These are phyloP conservation scores for Bombyx huttoni DNA, from an alignment of 2,888 invertebrate genomes.

Conservation along the genomic window DNA sequence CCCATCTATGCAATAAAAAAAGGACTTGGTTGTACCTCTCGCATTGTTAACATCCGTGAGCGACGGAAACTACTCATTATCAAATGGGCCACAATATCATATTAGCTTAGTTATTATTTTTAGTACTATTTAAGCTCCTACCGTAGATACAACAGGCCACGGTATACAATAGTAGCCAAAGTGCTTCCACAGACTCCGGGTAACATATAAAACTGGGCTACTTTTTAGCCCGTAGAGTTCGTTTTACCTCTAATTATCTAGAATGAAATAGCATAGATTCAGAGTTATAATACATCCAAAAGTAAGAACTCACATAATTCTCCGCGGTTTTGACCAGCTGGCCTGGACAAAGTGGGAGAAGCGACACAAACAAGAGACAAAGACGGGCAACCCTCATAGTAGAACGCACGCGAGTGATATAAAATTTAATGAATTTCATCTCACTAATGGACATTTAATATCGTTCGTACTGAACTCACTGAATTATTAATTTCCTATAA, in stretches of 20 bases:
- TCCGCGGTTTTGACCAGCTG: slow-evolving; percentile 17
- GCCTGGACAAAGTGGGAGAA: slow-evolving; percentile 7
- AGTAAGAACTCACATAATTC: slow-evolving; percentile 24
- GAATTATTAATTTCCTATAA: background rate
- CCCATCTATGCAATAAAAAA: too few relatives aligned
- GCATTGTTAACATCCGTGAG: too few relatives aligned
- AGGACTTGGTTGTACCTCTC: too few relatives aligned
- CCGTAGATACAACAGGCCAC: background rate
- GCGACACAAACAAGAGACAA: background rate
- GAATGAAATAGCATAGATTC: background rate
- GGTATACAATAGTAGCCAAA: too few relatives aligned
- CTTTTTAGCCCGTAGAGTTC: too few relatives aligned
- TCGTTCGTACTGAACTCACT: background rate
- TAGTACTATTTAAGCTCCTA: too few relatives aligned
- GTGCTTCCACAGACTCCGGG: too few relatives aligned
- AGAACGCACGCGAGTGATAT: background rate
- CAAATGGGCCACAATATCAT: too few relatives aligned
- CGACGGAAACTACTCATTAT: too few relatives aligned
- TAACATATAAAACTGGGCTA: too few relatives aligned
- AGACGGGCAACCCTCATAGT: background rate
- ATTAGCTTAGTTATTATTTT: too few relatives aligned
- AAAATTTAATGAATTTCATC: background rate
- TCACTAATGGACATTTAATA: slow-evolving; percentile 1
- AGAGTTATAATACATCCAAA: background rate
- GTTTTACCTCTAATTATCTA: too few relatives aligned